Evolutionary conservation across 2,888 invertebrate genomes (phyloP), one percentile per base, ranked within the genome.

Genomic region (Cosmia pyralina): DNA sequence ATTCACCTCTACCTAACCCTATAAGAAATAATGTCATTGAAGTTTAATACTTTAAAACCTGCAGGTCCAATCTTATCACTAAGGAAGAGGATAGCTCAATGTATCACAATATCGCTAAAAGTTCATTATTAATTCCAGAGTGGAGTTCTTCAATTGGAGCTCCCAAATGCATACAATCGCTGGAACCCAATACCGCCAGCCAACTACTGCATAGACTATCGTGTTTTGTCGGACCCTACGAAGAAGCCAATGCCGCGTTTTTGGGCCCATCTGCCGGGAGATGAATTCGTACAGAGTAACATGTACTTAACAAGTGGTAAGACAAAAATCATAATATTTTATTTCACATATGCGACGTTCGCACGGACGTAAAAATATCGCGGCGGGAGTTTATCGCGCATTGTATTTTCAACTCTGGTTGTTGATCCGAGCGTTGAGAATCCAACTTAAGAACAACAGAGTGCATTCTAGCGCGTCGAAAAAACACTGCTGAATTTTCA

Each of bases 201-300:
- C 0, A 71, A 85, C 63, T 90, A 82, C 60, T 91, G 91, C 57
- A 44, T 89, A 2, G 91, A 91, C 72, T 88, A 84, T 38, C 76
- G 80, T 8, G 48, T 81, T n/a, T 41, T 22, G 6, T 1, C n/a
- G 0, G 28, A 67, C 19, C 22, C 34, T 4, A 58, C 6, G 17
- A 65, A 44, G 0, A 34, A 19, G 0, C 62, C 19, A 15, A 67
- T 46, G 7, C 59, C n/a, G 4, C 76, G 64, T 3, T 73, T 57
- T 48, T 85, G 77, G 80, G 77, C 48, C 6, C 3, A 41, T 1
- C 34, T 87, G 3, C 72, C 71, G 7, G 67, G 15, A 17, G 60
- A 10, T 53, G 64, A 72, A 0, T 50, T 50, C 0, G 28, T 41
- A 15, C n/a, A 75, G 44, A 85, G 73, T 53, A 78, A 64, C 55